Evolutionary conservation across 1,140 invertebrate genomes (phyloP).

Genomic region (Trichogramma pretiosum): DNA sequence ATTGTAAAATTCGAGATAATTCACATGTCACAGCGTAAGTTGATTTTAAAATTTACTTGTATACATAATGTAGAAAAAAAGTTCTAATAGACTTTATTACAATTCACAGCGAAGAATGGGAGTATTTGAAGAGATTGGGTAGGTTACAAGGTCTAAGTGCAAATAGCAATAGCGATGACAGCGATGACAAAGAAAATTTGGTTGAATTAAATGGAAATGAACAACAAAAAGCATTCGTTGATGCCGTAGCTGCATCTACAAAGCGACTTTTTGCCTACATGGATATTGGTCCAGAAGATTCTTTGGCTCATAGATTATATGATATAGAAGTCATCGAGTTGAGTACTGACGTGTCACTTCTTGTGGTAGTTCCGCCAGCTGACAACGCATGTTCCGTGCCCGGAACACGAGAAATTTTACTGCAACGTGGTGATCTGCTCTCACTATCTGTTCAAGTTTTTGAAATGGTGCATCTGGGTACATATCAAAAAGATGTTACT

Average conservation of each 20-base stretch:
- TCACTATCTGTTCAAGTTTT: conserved; percentile 81
- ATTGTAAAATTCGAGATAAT: conserved; percentile 86
- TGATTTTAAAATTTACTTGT: conserved; percentile 2
- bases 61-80: background rate
- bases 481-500: conserved; percentile 82
- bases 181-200: conserved; percentile 44
- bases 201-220: conserved; percentile 49
- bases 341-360: conserved; percentile 76
- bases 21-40: conserved; percentile 89
- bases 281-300: conserved; percentile 63
- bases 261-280: conserved; percentile 68
- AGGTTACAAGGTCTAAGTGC: conserved; percentile 26
- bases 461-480: conserved; percentile 87
- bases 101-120: conserved; percentile 77
- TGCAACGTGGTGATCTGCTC: conserved; percentile 71
- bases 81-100: conserved; percentile 3
- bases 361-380: conserved; percentile 80
- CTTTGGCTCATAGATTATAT: conserved; percentile 69
- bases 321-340: conserved; percentile 87
- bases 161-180: conserved; percentile 27
- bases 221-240: conserved; percentile 69
- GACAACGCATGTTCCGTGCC: conserved; percentile 86
- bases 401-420: conserved; percentile 71
- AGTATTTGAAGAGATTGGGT: conserved; percentile 58
- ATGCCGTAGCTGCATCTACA: conserved; percentile 60